These are phyloP conservation scores for Stramonita haemastoma DNA, from an alignment of 2,888 invertebrate species.

Conservation along the genomic window DNA sequence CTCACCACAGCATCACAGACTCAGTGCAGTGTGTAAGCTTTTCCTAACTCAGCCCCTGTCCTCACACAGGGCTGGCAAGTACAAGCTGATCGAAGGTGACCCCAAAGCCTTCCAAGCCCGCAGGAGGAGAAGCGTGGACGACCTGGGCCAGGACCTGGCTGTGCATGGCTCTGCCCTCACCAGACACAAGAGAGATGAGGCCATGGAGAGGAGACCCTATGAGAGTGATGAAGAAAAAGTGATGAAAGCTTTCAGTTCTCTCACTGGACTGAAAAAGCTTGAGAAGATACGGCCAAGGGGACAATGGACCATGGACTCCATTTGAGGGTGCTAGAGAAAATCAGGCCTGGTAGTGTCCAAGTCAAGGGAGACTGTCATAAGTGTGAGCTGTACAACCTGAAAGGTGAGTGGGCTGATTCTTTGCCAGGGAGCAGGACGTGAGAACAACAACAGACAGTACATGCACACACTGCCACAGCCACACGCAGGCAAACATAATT, in stretches of 20 bases:
- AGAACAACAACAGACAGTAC: too few relatives aligned
- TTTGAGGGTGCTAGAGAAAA: neutral
- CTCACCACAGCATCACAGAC: too few relatives aligned
- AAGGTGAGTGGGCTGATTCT: neutral
- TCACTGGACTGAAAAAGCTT: neutral
- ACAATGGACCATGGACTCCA: neutral
- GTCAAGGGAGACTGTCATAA: neutral
- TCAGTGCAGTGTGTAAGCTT: too few relatives aligned
- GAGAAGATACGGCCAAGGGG: neutral
- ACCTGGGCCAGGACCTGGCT: neutral
- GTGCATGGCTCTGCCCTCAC: neutral
- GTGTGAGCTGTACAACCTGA: slow-evolving; percentile 11
- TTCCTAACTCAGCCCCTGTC: neutral
- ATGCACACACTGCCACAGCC: too few relatives aligned
- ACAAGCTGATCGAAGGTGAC: slow-evolving; percentile 14
- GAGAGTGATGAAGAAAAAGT: neutral
- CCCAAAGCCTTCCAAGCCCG: neutral
- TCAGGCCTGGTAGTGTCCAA: neutral
- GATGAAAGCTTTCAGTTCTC: neutral
- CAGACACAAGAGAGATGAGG: neutral
- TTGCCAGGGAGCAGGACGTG: too few relatives aligned
- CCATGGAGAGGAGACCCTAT: neutral
- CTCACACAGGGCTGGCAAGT: neutral
- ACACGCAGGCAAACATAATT: too few relatives aligned
- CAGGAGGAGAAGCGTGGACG: neutral